Percentiles rank a stretch among this genome's conserved stretches.
phyloP scores from a whole-genome alignment of 1,140 invertebrate genomes.

The Heliconius himera region DNA sequence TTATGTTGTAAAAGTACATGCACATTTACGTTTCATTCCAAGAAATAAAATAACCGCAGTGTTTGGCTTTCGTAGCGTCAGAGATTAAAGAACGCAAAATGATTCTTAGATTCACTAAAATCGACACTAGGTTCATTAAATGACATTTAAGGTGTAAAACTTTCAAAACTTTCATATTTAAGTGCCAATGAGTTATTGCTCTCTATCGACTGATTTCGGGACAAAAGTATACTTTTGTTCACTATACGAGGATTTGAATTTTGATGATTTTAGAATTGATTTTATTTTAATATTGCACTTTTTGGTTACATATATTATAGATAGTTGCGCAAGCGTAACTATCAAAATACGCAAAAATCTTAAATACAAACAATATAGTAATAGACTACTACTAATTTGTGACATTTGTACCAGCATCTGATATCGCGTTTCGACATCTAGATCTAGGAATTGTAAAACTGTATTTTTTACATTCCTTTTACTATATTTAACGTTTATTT shows the following conservation, averaged over 20 bases:
- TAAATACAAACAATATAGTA: background rate
- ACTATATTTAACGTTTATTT: conserved; percentile 23
- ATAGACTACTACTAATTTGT: background rate
- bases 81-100: background rate
- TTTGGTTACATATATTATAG: background rate
- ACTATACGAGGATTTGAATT: conserved; percentile 25
- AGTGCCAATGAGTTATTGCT: conserved; percentile 14
- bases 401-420: background rate
- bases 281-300: conserved; percentile 13
- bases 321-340: background rate
- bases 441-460: conserved; percentile 41
- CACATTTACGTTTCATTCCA: background rate
- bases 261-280: conserved; percentile 19
- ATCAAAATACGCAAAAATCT: background rate
- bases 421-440: background rate
- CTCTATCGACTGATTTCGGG: conserved; percentile 5
- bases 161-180: background rate
- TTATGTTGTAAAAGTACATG: too few relatives aligned
- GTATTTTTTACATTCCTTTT: conserved; percentile 39
- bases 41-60: background rate
- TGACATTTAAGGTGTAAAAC: background rate
- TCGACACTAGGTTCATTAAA: background rate
- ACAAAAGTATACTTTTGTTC: conserved; percentile 2
- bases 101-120: background rate
- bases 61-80: background rate